Percentiles rank a stretch among this genome's conserved stretches.
These are phyloP conservation scores for Trachurus trachurus DNA, from an alignment of 2,797 vertebrate genomes.

Conservation along the genomic window DNA sequence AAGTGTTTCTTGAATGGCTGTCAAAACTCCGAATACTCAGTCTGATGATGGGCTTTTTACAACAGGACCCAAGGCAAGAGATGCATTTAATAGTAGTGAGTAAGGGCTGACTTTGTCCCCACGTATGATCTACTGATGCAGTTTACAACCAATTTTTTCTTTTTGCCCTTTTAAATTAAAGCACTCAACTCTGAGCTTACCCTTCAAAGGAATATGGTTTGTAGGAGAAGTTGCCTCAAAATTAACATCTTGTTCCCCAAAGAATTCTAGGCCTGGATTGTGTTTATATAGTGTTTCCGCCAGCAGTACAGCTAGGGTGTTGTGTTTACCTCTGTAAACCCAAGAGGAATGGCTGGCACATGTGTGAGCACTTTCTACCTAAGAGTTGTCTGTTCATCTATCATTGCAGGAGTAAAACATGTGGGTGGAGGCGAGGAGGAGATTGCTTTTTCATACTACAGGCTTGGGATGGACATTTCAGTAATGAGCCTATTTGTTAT, in stretches of 20 bases:
- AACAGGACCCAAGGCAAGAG: constrained; percentile 56
- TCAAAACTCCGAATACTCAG: constrained; percentile 53
- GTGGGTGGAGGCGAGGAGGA: constrained; percentile 71
- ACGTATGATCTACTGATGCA: not conserved
- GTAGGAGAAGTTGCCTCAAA: not conserved
- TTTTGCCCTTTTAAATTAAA: constrained; percentile 25
- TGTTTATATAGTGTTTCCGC: constrained; percentile 30
- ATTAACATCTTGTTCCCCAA: constrained; percentile 1
- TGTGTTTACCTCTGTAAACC: constrained; percentile 41
- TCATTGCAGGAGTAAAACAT: constrained; percentile 67
- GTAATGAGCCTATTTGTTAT: constrained; percentile 81
- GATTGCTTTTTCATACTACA: constrained; percentile 74
- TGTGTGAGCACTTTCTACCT: constrained; percentile 40
- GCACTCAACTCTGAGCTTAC: constrained; percentile 7
- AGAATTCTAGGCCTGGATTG: constrained; percentile 13
- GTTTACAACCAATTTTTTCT: constrained; percentile 4
- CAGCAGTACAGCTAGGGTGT: constrained; percentile 8
- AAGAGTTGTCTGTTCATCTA: constrained; percentile 57
- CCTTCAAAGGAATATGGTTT: constrained; percentile 8
- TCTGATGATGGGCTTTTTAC: constrained; percentile 57
- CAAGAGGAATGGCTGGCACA: constrained; percentile 38
- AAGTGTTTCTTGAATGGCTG: constrained; percentile 51
- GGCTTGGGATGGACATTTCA: constrained; percentile 72
- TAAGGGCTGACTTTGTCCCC: not conserved
- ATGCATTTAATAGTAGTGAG: constrained; percentile 37